A percentile compares a stretch with the other conserved stretches of the same genome.
Evolutionary conservation across 2,797 vertebrate genomes (phyloP).

Genomic region (Lagothrix lagotricha): DNA sequence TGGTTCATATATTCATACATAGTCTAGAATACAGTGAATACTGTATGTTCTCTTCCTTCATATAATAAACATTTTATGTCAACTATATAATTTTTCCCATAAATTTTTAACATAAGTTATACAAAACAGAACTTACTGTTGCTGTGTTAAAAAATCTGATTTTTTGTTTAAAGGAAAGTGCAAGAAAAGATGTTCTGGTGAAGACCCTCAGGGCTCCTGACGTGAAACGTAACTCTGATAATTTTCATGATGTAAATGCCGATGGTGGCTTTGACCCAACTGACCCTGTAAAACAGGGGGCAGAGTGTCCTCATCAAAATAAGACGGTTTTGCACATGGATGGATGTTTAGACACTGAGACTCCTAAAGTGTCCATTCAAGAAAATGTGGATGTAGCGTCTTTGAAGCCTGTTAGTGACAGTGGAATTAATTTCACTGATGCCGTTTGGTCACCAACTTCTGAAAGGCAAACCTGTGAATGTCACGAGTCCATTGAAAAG

Average conservation of each 20-base stretch:
- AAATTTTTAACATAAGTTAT: slow-evolving; percentile 31
- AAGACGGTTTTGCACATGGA: slow-evolving; percentile 76
- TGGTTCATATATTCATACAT: neutral
- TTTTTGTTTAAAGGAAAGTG: slow-evolving; percentile 47
- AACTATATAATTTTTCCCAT: neutral
- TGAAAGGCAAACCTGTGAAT: slow-evolving; percentile 76
- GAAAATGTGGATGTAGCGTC: slow-evolving; percentile 72
- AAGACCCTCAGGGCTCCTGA: slow-evolving; percentile 45
- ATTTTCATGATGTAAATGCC: slow-evolving; percentile 78
- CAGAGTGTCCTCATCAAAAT: slow-evolving; percentile 81
- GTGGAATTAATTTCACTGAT: slow-evolving; percentile 83
- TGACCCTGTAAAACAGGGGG: slow-evolving; percentile 75
- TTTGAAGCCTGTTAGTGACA: slow-evolving; percentile 67
- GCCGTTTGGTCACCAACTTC: slow-evolving; percentile 89
- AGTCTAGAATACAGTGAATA: neutral
- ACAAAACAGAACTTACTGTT: slow-evolving; percentile 16
- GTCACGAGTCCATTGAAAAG: slow-evolving; percentile 53
- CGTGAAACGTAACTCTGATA: slow-evolving; percentile 79
- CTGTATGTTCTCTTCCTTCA: neutral
- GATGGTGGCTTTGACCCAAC: slow-evolving; percentile 72
- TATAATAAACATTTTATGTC: slow-evolving; percentile 8
- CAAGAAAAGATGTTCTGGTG: neutral
- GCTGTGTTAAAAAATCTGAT: neutral
- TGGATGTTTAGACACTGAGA: slow-evolving; percentile 77
- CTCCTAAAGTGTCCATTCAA: slow-evolving; percentile 63